These are phyloP conservation scores for Athrips mouffetella DNA, from an alignment of 2,888 invertebrate genomes.

Conservation along the genomic window DNA sequence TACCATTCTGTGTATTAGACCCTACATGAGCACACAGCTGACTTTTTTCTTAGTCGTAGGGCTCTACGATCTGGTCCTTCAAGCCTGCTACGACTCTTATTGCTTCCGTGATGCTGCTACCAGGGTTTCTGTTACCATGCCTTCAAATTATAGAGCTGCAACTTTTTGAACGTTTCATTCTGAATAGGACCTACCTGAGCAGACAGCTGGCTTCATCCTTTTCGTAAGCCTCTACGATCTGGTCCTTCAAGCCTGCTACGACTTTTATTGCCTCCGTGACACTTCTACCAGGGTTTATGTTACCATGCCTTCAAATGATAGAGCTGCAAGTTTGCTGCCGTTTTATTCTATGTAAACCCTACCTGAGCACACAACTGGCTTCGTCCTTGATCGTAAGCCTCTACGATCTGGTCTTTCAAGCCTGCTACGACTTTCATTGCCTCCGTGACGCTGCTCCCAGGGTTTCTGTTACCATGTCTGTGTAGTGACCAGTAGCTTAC, in stretches of 20 bases:
- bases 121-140: no score
- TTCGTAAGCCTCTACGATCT: constrained; percentile 81
- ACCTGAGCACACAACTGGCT: constrained; percentile 62
- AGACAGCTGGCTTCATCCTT: constrained; percentile 52
- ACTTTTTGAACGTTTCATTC: no score
- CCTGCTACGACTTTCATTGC: constrained; percentile 73
- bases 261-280: constrained; percentile 72
- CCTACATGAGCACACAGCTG: no score
- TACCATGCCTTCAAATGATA: constrained; percentile 80
- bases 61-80: no score
- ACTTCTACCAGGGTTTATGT: constrained; percentile 79
- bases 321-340: no score
- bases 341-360: neutral
- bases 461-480: constrained; percentile 84
- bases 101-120: no score
- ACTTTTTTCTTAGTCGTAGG: no score
- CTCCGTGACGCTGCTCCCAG: constrained; percentile 72
- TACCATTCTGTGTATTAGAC: no score
- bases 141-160: no score
- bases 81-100: no score
- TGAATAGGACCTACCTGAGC: no score
- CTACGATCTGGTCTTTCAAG: constrained; percentile 79
- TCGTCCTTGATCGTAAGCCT: constrained; percentile 75
- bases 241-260: constrained; percentile 75
- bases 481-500: constrained; percentile 84